phyloP scores from a whole-genome alignment of 2,888 invertebrate genomes.

The Asteroscopus sphinx region DNA sequence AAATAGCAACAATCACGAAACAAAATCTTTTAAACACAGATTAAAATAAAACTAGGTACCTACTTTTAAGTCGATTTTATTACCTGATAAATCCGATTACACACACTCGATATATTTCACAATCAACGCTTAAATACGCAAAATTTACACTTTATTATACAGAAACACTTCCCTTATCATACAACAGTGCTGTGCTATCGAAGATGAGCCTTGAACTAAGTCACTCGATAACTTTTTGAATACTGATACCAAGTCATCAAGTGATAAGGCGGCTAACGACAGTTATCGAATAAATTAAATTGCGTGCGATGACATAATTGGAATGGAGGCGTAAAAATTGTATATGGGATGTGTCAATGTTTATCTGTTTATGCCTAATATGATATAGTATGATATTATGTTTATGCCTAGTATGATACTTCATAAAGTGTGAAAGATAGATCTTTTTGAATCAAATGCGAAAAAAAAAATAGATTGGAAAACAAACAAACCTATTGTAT shows the following conservation, averaged over 20 bases:
- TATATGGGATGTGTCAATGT: background rate
- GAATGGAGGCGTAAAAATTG: conserved; percentile 1
- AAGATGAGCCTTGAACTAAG: conserved; percentile 58
- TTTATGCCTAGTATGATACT: too few species aligned
- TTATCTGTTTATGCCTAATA: background rate
- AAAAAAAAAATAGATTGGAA: too few species aligned
- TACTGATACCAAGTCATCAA: conserved; percentile 39
- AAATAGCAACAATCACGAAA: background rate
- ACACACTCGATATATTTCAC: conserved; percentile 1
- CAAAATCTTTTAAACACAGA: too few species aligned
- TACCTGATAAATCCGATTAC: conserved; percentile 6
- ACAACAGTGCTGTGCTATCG: conserved; percentile 31
- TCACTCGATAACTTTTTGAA: conserved; percentile 40
- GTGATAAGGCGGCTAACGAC: conserved; percentile 49
- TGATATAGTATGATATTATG: too few species aligned
- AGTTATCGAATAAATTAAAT: conserved; percentile 50
- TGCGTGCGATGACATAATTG: conserved; percentile 37
- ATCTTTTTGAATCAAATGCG: too few species aligned
- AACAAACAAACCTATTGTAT: too few species aligned
- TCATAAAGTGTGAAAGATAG: too few species aligned
- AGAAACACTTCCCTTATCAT: conserved; percentile 14
- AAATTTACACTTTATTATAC: conserved; percentile 6
- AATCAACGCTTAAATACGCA: conserved; percentile 1
- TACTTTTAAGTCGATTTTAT: background rate
- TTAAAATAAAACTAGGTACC: too few species aligned